Evolutionary conservation across 2,888 invertebrate genomes (phyloP), one percentile per base, ranked within the genome.

Genomic region (Polydrusus cervinus): DNA sequence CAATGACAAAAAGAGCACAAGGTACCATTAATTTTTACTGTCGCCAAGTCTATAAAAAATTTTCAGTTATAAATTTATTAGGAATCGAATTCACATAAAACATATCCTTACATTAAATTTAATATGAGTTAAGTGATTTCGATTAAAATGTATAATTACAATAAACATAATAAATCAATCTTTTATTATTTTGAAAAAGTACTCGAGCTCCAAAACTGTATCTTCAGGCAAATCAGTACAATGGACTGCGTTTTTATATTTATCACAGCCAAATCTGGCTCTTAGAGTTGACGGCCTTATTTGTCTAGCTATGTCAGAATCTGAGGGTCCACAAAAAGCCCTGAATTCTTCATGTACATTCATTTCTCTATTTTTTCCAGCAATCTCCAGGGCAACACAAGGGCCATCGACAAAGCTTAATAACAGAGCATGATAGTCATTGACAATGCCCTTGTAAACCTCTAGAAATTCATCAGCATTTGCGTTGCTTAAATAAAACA

Each of bases 171-270:
- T 25, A 34, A 57, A 57, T 60, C 18, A 60, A 38, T 60, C 57
- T 60, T 60, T 60, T 16, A 60, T 16, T n/a, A 94, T 93, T 87
- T 93, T 94, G 85, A 94, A 95, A 85, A 94, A 92, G 86, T 94
- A 94, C 86, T 94, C 93, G 68, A 94, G 89, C 90, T 98, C 98
- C 69, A 96, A 87, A 30, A 91, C 84, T 0, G 94, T 94, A 88
- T 98, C 97, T 85, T 97, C 97, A 0, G 93, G 91, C 71, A 98
- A 89, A 89, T 98, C 98, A 20, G 98, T 97, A 85, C 97, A 97
- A 86, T 98, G 98, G 8, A 98, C 89, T 5, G 95, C 97, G 88
- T 98, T 98, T 84, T 93, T 91, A 20, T 95, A 91, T 88, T 94
- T 95, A 51, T 92, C 93, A 51, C 90, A 90, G 0, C 98, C 98